A percentile compares a stretch with the other conserved stretches of the same genome.
phyloP scores from a whole-genome alignment of 1,140 invertebrate species.

The Nymphalis io region DNA sequence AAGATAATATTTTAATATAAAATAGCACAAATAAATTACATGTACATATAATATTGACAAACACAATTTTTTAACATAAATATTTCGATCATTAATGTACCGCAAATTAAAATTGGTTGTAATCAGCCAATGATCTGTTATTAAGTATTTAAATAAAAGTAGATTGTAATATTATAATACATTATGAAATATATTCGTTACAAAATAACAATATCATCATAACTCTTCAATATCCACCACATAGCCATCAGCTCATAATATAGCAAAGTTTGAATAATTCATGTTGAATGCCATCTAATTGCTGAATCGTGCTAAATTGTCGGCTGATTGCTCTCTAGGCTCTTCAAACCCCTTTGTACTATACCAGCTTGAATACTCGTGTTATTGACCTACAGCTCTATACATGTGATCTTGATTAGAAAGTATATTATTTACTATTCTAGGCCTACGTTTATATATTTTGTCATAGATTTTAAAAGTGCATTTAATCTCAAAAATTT shows the following conservation, averaged over 20 bases:
- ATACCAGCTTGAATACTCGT: constrained; percentile 13
- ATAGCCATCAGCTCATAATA: constrained; percentile 13
- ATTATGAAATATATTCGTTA: too few species aligned
- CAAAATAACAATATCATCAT: too few species aligned
- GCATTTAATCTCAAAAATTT: too few species aligned
- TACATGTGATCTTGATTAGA: constrained; percentile 11
- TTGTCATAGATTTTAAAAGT: not conserved
- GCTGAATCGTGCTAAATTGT: constrained; percentile 39
- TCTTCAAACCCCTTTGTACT: constrained; percentile 34
- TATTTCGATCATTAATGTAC: too few species aligned
- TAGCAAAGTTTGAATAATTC: constrained; percentile 35
- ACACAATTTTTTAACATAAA: too few species aligned
- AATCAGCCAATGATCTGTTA: too few species aligned
- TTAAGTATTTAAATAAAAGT: too few species aligned
- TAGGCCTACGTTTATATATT: not conserved
- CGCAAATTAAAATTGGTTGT: too few species aligned
- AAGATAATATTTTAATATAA: not conserved
- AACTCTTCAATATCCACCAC: not conserved
- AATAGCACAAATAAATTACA: not conserved
- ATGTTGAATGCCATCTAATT: constrained; percentile 37
- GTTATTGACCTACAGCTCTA: constrained; percentile 26
- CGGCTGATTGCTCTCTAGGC: constrained; percentile 34
- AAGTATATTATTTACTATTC: not conserved
- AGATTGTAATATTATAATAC: too few species aligned
- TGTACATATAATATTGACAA: not conserved